These are phyloP conservation scores for Epirrita christyi DNA, from an alignment of 2,888 invertebrate species.

Conservation along the genomic window DNA sequence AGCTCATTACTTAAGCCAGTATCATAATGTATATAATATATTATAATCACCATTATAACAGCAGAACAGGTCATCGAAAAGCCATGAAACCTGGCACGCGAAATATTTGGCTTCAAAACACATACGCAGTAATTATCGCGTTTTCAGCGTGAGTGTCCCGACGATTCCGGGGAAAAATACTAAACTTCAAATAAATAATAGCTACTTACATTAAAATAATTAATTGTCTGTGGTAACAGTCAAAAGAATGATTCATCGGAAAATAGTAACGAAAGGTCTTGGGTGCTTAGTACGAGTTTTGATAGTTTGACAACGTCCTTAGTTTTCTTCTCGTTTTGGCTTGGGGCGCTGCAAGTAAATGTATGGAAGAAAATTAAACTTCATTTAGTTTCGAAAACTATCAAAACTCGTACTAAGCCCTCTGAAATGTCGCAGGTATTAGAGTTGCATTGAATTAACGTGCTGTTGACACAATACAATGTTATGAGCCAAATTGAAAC, in stretches of 20 bases:
- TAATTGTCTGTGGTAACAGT: conserved; percentile 8
- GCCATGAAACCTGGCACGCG: conserved; percentile 30
- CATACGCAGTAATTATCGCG: conserved; percentile 31
- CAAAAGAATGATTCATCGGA: conserved; percentile 30
- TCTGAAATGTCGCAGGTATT: no score
- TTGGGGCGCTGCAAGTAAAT: no score
- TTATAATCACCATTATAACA: neutral
- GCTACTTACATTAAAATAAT: conserved; percentile 24
- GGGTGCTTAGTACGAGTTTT: no score
- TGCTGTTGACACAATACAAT: neutral
- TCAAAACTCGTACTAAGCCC: no score
- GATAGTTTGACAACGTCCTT: no score
- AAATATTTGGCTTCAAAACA: conserved; percentile 38
- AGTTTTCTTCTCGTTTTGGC: no score
- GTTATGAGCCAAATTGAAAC: no score
- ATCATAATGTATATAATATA: no score
- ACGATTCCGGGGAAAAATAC: conserved; percentile 29
- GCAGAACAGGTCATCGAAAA: conserved; percentile 15
- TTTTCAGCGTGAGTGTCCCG: conserved; percentile 30
- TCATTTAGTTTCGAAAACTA: no score
- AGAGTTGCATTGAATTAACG: neutral
- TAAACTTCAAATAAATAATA: conserved; percentile 26
- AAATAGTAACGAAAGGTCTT: neutral
- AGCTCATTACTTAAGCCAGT: no score
- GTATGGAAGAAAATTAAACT: no score